A percentile compares a stretch with the other conserved stretches of the same genome.
Conservation (phyloP, 2,113 vertebrate species). For the Phycodurus eques region DNA sequence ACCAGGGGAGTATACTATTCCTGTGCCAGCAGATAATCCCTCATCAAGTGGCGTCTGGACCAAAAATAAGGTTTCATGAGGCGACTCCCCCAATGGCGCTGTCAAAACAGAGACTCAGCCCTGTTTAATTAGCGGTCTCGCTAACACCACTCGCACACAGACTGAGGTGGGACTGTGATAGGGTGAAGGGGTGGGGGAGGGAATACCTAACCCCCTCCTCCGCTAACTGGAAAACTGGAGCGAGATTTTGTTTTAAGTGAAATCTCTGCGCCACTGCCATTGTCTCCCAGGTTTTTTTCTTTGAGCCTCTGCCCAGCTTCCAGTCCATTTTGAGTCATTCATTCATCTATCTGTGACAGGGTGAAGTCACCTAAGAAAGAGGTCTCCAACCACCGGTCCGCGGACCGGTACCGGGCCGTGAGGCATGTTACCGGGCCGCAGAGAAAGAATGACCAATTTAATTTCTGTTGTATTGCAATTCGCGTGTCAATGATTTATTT, state of each 20-base stretch:
- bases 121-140: slow-evolving; percentile 79
- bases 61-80: slow-evolving; percentile 82
- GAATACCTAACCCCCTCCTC: slow-evolving; percentile 40
- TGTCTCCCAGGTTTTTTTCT: slow-evolving; percentile 48
- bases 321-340: slow-evolving; percentile 66
- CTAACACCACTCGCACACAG: slow-evolving; percentile 62
- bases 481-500: no score
- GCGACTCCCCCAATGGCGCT: slow-evolving; percentile 76
- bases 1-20: slow-evolving; percentile 72
- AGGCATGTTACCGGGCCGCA: no score
- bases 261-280: slow-evolving; percentile 54
- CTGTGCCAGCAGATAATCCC: slow-evolving; percentile 82
- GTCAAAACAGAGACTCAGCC: slow-evolving; percentile 80
- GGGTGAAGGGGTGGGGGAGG: slow-evolving; percentile 18
- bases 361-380: slow-evolving; percentile 26
- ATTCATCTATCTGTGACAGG: slow-evolving; percentile 52
- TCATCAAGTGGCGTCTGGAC: slow-evolving; percentile 80
- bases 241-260: slow-evolving; percentile 68
- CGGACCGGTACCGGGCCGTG: no score
- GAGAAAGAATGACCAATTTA: no score
- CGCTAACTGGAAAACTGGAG: slow-evolving; percentile 58
- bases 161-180: slow-evolving; percentile 27
- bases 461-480: no score
- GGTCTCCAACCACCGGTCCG: background rate
- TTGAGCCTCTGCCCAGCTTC: slow-evolving; percentile 55